Conservation (phyloP, 2,797 vertebrate species). For the Kryptolebias ocellatus region DNA sequence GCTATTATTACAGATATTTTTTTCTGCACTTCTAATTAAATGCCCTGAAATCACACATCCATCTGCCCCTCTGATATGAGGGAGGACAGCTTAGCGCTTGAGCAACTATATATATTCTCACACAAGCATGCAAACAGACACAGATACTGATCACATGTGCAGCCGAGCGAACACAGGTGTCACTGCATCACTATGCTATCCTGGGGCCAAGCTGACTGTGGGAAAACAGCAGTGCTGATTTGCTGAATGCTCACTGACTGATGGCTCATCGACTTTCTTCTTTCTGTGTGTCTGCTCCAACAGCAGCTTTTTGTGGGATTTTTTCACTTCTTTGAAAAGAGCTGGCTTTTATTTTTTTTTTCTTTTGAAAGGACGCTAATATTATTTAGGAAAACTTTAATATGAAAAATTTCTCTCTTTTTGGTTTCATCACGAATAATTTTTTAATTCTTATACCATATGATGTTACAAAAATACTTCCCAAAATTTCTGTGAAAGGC, state of each 20-base stretch:
- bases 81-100: conserved; percentile 19
- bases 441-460: too few species aligned
- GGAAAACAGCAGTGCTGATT: conserved; percentile 64
- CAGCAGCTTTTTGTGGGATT: conserved; percentile 19
- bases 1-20: conserved; percentile 19
- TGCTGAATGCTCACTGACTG: conserved; percentile 61
- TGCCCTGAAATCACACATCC: conserved; percentile 22
- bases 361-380: too few species aligned
- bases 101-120: conserved; percentile 33
- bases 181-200: conserved; percentile 62
- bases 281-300: conserved; percentile 42
- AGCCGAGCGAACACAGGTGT: conserved; percentile 59
- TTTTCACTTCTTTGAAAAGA: conserved; percentile 6
- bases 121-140: conserved; percentile 6
- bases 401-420: too few species aligned
- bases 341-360: too few species aligned
- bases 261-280: conserved; percentile 61
- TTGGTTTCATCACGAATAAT: too few species aligned
- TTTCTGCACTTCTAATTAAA: conserved; percentile 24
- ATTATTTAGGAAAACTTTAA: too few species aligned
- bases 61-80: background rate
- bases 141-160: conserved; percentile 47
- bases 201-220: conserved; percentile 70
- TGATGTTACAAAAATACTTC: too few species aligned
- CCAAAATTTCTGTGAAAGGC: too few species aligned